Percentiles rank a stretch among this genome's conserved stretches.
Conservation (phyloP, 1,140 invertebrate genomes). For the Eumaeus atala region DNA sequence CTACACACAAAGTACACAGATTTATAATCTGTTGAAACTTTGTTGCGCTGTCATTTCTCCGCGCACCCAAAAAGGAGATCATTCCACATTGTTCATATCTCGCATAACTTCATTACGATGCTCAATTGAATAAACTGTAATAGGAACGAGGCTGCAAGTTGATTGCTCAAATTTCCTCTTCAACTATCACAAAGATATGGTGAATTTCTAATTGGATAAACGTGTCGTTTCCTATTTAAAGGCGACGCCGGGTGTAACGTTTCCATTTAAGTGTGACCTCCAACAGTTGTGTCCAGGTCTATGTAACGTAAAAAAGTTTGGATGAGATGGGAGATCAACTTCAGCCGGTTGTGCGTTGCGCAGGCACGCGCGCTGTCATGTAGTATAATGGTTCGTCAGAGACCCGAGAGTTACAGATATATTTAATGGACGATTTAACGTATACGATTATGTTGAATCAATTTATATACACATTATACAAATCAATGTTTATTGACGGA, state of each 20-base stretch:
- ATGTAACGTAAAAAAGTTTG: background rate
- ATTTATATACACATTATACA: background rate
- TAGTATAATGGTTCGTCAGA: slow-evolving; percentile 49
- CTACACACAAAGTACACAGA: background rate
- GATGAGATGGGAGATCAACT: slow-evolving; percentile 22
- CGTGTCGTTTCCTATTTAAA: slow-evolving; percentile 74
- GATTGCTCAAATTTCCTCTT: slow-evolving; percentile 73
- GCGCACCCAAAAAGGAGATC: slow-evolving; percentile 8
- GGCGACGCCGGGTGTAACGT: slow-evolving; percentile 55
- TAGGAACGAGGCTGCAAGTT: slow-evolving; percentile 67
- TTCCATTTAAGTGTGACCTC: slow-evolving; percentile 51
- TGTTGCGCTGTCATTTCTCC: background rate
- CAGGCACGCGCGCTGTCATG: slow-evolving; percentile 64
- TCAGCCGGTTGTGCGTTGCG: slow-evolving; percentile 26
- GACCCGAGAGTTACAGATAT: too few relatives aligned
- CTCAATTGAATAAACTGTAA: slow-evolving; percentile 74
- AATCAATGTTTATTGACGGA: background rate
- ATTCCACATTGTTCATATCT: slow-evolving; percentile 53
- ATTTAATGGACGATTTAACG: too few relatives aligned
- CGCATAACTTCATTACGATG: slow-evolving; percentile 68
- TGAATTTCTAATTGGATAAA: slow-evolving; percentile 75
- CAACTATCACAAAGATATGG: slow-evolving; percentile 74
- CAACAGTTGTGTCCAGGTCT: slow-evolving; percentile 16
- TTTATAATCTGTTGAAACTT: slow-evolving; percentile 1
- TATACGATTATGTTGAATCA: too few relatives aligned